Conservation (phyloP, 2,797 vertebrate genomes). For the Anas bahamensis region DNA sequence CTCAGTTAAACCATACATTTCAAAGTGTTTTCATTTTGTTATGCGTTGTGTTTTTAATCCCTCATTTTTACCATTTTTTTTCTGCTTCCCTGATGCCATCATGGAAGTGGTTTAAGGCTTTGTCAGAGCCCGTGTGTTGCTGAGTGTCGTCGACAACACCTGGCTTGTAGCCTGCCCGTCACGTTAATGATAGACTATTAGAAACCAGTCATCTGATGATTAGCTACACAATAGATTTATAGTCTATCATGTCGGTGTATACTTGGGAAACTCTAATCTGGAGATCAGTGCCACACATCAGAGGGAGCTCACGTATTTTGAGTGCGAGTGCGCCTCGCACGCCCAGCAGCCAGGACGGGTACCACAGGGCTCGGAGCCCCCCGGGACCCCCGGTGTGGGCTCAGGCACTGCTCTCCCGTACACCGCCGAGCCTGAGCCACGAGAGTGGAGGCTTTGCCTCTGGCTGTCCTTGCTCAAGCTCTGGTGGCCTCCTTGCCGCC, state of each 20-base stretch:
- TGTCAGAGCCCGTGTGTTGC: not conserved
- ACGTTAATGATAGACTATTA: conserved; percentile 72
- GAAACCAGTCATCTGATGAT: conserved; percentile 69
- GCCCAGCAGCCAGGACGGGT: not conserved
- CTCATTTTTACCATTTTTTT: not conserved
- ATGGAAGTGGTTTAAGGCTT: not conserved
- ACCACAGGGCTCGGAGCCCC: not conserved
- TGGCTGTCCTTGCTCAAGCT: not conserved
- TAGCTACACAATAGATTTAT: conserved; percentile 65
- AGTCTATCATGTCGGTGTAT: conserved; percentile 32
- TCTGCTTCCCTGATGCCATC: not conserved
- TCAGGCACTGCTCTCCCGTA: accelerated
- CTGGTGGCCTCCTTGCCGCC: not conserved
- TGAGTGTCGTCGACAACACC: conserved; percentile 16
- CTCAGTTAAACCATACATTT: not conserved
- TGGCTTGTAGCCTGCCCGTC: conserved; percentile 61
- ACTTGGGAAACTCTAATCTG: conserved; percentile 15
- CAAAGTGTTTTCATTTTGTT: not conserved
- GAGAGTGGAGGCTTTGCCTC: not conserved
- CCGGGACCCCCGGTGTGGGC: not conserved
- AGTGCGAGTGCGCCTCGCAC: too few relatives aligned
- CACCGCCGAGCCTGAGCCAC: not conserved
- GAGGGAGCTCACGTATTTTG: not conserved
- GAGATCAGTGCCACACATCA: not conserved
- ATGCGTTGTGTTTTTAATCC: not conserved